Evolutionary conservation across 2,113 vertebrate species (phyloP), one percentile per base, ranked within the genome.

Genomic region (Phasianus colchicus): DNA sequence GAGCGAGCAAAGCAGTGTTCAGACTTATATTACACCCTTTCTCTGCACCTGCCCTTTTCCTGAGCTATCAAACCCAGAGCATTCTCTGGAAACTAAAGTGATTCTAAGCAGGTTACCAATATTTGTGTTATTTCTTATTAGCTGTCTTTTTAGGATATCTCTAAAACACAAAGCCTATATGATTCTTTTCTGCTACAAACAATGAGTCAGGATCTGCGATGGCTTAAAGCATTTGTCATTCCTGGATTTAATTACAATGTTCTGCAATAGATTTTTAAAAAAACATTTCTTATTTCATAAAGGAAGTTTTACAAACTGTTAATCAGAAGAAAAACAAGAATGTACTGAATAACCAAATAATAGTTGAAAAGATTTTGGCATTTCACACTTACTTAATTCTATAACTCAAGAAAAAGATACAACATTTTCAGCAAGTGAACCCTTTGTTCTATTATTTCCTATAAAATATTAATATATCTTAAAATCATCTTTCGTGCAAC

Each of bases 1-100:
- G 29, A 88, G 74, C 92, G 81, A 96, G 92, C 84, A 96, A 97
- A 97, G 96, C 76, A 83, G 38, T 67, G 81, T 87, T 97, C 96
- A 83, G 94, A 94, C 77, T 97, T 97, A 90, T 20, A 83, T 96
- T 96, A 95, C 48, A 73, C 50, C 61, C 88, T 96, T 83, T 86
- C 64, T 92, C 71, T 84, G 34, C 54, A 79, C 27, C 38, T 89
- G 84, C 72, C 79, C 73, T 88, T 95, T 94, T 66, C 69, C 13
- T 36, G 34, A 76, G 78, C 47, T 84, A 79, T 94, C 50, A 80
- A 93, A 77, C 75, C 55, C 65, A 84, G 64, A 87, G 81, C 32
- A 86, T 92, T 94, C 78, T 95, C 70, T 92, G 66, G 78, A 94
- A 96, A 86, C 76, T 58, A 65, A 94, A 92, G 80, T 77, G 52